These are phyloP conservation scores for Oscheius sp. DNA, from an alignment of 2,888 invertebrate genomes.

Conservation along the genomic window DNA sequence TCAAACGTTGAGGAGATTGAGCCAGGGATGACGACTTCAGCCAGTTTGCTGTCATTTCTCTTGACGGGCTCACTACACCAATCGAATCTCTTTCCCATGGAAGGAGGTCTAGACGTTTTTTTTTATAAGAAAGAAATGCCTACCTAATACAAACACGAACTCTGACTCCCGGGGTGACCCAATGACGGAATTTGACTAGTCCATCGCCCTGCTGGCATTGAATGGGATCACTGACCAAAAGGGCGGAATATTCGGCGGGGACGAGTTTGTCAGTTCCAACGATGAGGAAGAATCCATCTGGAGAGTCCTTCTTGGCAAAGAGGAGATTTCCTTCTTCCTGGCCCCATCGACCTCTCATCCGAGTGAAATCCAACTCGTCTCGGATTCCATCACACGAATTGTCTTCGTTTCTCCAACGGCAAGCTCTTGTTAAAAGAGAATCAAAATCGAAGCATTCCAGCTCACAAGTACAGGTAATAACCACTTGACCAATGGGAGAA, in stretches of 20 bases:
- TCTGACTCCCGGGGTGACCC: conserved; percentile 60
- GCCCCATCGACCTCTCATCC: conserved; percentile 62
- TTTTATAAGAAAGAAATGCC: not conserved
- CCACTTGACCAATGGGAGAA: conserved; percentile 55
- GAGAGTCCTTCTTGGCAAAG: conserved; percentile 53
- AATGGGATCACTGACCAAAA: conserved; percentile 52
- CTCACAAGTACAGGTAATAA: conserved; percentile 53
- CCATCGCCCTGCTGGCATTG: conserved; percentile 65
- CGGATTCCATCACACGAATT: conserved; percentile 44
- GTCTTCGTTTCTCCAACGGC: conserved; percentile 64
- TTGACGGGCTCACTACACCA: conserved; percentile 60
- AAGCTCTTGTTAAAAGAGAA: conserved; percentile 53
- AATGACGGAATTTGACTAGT: conserved; percentile 53
- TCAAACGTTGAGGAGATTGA: conserved; percentile 56
- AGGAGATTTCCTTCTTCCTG: conserved; percentile 48
- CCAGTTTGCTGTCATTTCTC: conserved; percentile 54
- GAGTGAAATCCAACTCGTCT: conserved; percentile 59
- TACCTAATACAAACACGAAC: conserved; percentile 60
- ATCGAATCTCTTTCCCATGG: conserved; percentile 48
- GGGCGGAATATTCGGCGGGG: conserved; percentile 11
- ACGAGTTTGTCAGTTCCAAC: conserved; percentile 47
- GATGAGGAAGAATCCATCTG: conserved; percentile 58
- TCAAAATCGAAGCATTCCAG: conserved; percentile 63
- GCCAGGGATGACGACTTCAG: conserved; percentile 59
- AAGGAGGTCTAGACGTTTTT: conserved; percentile 40